A percentile compares a stretch with the other conserved stretches of the same genome.
Conservation (phyloP, 2,888 invertebrate species). For the Iselma pallidipennis region DNA sequence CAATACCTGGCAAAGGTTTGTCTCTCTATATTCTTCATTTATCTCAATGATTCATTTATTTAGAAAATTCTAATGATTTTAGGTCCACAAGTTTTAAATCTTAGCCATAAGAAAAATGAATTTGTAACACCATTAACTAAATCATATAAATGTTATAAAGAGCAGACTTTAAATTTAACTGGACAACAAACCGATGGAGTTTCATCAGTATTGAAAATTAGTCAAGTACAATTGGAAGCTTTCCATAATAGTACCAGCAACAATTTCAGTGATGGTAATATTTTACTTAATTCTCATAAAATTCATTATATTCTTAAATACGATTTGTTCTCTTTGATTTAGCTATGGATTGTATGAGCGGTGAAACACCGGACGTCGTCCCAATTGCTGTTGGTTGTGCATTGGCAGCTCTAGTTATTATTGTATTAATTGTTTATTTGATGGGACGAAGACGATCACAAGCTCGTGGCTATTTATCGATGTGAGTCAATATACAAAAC, state of each 20-base stretch:
- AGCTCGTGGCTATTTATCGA: conserved; percentile 85
- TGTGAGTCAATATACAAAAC: conserved; percentile 61
- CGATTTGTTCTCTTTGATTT: conserved; percentile 38
- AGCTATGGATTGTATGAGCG: conserved; percentile 75
- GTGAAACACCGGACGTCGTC: conserved; percentile 84
- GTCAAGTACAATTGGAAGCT: conserved; percentile 74
- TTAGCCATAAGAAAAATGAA: conserved; percentile 56
- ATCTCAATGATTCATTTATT: neutral
- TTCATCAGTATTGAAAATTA: conserved; percentile 61
- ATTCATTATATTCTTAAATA: neutral
- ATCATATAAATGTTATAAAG: conserved; percentile 73
- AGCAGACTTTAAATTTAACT: conserved; percentile 63
- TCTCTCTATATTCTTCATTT: neutral
- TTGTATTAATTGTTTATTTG: conserved; percentile 91
- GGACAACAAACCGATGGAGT: conserved; percentile 41
- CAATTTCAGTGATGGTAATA: conserved; percentile 67
- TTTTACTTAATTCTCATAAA: conserved; percentile 27
- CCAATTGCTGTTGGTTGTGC: conserved; percentile 97
- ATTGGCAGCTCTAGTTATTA: conserved; percentile 83
- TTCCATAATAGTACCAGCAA: conserved; percentile 62
- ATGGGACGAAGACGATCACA: conserved; percentile 86
- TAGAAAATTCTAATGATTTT: neutral
- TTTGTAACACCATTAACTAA: conserved; percentile 66
- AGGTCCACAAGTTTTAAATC: conserved; percentile 11
- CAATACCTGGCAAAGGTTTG: conserved; percentile 12